Evolutionary conservation across 37 sponge, comb jelly and placozoan species (phyloP).

Genomic region (Amphimedon queenslandica): DNA sequence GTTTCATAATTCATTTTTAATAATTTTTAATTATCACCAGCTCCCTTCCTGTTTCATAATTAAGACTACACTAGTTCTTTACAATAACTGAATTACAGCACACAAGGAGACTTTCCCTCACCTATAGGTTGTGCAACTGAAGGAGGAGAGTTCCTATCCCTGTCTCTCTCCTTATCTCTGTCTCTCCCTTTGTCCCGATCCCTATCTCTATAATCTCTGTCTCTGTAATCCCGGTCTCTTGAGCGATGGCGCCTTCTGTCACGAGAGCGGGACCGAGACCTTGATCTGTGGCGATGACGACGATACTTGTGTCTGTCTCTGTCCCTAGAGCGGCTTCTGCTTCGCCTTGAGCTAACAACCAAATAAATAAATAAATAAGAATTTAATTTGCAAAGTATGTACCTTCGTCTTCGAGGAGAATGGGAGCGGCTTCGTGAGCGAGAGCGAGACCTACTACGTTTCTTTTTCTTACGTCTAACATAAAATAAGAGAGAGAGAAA

Average conservation of each 20-base stretch:
- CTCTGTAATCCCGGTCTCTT: not conserved
- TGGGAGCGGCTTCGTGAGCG: conserved; percentile 23
- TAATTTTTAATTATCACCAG: too few species aligned
- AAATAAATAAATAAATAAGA: not conserved
- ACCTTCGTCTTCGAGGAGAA: not conserved
- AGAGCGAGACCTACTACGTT: conserved; percentile 31
- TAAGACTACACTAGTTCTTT: too few species aligned
- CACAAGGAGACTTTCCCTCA: too few species aligned
- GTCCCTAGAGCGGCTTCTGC: not conserved
- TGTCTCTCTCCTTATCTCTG: not conserved
- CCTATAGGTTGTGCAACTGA: too few species aligned
- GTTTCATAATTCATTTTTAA: too few species aligned
- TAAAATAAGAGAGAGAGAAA: too few species aligned
- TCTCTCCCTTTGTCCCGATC: not conserved
- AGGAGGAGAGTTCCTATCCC: too few species aligned
- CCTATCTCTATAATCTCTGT: not conserved
- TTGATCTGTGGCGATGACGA: conserved; percentile 26
- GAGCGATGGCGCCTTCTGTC: not conserved
- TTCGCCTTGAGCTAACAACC: not conserved
- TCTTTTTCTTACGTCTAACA: conserved; percentile 2
- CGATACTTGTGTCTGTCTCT: conserved; percentile 6
- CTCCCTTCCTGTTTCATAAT: too few species aligned
- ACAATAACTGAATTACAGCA: too few species aligned
- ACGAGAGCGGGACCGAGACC: conserved; percentile 23
- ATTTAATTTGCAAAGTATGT: not conserved